Evolutionary conservation across 2,797 vertebrate genomes (phyloP), one percentile per base, ranked within the genome.

Genomic region (Champsocephalus esox): DNA sequence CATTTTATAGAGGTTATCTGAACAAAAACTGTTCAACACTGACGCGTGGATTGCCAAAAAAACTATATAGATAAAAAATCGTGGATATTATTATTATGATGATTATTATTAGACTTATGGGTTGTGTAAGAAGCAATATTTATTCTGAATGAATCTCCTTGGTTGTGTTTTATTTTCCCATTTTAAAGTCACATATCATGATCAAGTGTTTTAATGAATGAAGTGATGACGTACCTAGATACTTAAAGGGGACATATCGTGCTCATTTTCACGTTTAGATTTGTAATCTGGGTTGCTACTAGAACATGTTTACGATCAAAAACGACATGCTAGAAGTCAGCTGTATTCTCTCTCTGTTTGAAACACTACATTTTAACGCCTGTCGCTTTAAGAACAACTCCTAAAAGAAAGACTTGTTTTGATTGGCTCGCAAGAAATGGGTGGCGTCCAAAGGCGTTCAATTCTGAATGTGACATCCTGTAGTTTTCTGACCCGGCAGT

Each of bases 1-100:
- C 83, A 92, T 95, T 95, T 95, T 95, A 93, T 95, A 95, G 91
- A 92, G 84, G 89, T 85, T 91, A 91, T 89, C 88, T 86, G 88
- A 90, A 91, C 85, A 90, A 82, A 86, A 81, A 57, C 21, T 83
- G 82, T 90, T 92, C 73, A 75, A 83, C 90, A 85, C 82, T 87
- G 79, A 90, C 72, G 75, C 80, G 89, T 91, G 92, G 92, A 91
- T 94, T 95, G 94, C 94, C 94, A 94, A 95, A 87, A 94, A 67
- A 63, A 79, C 56, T 80, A 88, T 90, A 89, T 86, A 88, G 79
- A 79, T 90, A 12, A 70, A 70, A 81, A 85, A 83, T 82, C 6
- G 70, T 83, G 83, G 83, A 77, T 86, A 90, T 88, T 90, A 86
- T 88, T 91, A 89, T 88, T 89, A 86, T 89, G 90, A 89, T 90